Conservation (phyloP, 2,797 vertebrate species). For the Squalus acanthias region DNA sequence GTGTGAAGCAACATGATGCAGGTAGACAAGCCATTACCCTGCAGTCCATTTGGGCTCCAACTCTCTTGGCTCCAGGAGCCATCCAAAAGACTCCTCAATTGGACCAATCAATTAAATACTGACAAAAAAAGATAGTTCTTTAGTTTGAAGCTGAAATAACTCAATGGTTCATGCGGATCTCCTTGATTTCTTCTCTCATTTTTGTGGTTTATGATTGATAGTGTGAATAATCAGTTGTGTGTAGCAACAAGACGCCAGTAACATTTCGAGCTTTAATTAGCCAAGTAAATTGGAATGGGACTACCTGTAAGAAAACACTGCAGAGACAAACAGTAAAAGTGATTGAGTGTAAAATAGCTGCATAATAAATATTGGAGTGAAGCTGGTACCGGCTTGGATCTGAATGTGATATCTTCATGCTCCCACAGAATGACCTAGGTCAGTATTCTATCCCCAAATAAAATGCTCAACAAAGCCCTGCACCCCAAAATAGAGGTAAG, state of each 20-base stretch:
- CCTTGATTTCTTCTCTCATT: neutral
- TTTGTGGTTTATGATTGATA: neutral
- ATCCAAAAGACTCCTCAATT: neutral
- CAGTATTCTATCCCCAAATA: neutral
- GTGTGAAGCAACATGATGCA: neutral
- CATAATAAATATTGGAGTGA: neutral
- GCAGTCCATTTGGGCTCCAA: neutral
- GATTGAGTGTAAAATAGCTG: neutral
- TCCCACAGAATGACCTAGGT: neutral
- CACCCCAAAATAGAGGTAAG: neutral
- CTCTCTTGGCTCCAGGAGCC: neutral
- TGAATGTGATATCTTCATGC: neutral
- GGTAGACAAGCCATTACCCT: neutral
- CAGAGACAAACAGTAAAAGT: neutral
- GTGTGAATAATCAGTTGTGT: neutral
- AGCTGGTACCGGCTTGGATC: neutral
- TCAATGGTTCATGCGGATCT: neutral
- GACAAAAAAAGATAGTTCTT: too few relatives aligned
- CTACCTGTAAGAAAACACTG: conserved; percentile 10
- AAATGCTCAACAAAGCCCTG: neutral
- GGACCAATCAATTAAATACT: neutral
- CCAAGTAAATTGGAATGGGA: conserved; percentile 7
- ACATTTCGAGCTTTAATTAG: conserved; percentile 15
- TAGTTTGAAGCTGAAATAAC: neutral
- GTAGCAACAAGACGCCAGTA: neutral